Percentiles rank a stretch among this genome's conserved stretches.
Evolutionary conservation across 2,888 invertebrate genomes (phyloP).

Genomic region (Chalcis sispes): DNA sequence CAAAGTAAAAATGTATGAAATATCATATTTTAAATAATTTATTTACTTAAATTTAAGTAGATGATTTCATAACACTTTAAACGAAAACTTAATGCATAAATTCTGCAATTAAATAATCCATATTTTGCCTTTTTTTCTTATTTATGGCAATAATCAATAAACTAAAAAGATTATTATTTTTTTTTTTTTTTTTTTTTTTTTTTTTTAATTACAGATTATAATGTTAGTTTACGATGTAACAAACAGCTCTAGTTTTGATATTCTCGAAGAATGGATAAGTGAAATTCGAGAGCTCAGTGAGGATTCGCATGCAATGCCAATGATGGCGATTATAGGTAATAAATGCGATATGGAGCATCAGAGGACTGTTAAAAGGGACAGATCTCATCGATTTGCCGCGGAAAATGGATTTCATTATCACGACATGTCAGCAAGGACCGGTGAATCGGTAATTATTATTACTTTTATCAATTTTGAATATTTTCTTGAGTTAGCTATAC

Average conservation of each 20-base stretch:
- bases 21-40: too few species aligned
- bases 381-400: conserved; percentile 81
- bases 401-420: conserved; percentile 81
- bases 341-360: conserved; percentile 87
- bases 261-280: conserved; percentile 84
- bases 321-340: conserved; percentile 82
- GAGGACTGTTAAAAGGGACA: conserved; percentile 81
- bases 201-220: conserved; percentile 79
- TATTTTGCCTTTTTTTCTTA: not conserved
- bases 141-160: too few species aligned
- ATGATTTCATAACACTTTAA: too few species aligned
- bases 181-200: too few species aligned
- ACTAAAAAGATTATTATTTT: not conserved
- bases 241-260: conserved; percentile 87
- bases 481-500: too few species aligned
- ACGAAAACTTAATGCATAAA: not conserved
- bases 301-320: conserved; percentile 77
- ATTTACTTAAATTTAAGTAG: too few species aligned
- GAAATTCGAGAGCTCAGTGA: conserved; percentile 77
- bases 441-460: conserved; percentile 80
- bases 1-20: too few species aligned
- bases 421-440: conserved; percentile 84
- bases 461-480: not conserved
- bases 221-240: conserved; percentile 91
- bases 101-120: not conserved